Evolutionary conservation across 2,888 invertebrate genomes (phyloP).

Genomic region (Xestia rhomboidea): DNA sequence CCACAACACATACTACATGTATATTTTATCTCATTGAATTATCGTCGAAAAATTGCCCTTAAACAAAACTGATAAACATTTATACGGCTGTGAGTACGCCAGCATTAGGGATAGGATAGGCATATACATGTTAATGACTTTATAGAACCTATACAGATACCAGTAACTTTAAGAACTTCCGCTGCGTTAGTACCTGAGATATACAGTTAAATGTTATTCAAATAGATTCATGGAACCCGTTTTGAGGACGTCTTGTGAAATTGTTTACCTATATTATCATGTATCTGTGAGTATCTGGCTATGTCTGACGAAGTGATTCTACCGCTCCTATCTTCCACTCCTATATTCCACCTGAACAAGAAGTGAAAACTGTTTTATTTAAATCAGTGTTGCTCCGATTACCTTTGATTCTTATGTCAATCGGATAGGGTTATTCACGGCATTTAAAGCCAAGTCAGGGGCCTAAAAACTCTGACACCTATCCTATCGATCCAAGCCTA

Average conservation of each 20-base stretch:
- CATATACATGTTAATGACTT: conserved; percentile 7
- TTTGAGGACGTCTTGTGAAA: conserved; percentile 32
- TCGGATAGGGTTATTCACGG: neutral
- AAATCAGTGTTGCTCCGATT: neutral
- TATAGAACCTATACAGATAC: neutral
- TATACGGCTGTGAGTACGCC: neutral
- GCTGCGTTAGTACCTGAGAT: conserved; percentile 27
- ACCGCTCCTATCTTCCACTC: too few species aligned
- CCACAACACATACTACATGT: too few species aligned
- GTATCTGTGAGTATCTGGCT: neutral
- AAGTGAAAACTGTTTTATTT: neutral
- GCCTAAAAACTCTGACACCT: too few species aligned
- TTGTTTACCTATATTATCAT: neutral
- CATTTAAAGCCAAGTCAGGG: too few species aligned
- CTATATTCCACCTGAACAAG: neutral
- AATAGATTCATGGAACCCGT: conserved; percentile 31
- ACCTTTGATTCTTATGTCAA: neutral
- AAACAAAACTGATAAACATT: neutral
- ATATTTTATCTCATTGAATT: too few species aligned
- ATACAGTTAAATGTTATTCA: conserved; percentile 24
- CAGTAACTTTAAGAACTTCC: conserved; percentile 38
- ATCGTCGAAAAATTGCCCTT: neutral
- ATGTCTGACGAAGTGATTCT: neutral
- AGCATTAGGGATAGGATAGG: neutral
- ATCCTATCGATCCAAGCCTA: too few species aligned